Base-by-base conservation (phyloP, 2,888 invertebrate genomes). In the Apodemia hepburni region DNA sequence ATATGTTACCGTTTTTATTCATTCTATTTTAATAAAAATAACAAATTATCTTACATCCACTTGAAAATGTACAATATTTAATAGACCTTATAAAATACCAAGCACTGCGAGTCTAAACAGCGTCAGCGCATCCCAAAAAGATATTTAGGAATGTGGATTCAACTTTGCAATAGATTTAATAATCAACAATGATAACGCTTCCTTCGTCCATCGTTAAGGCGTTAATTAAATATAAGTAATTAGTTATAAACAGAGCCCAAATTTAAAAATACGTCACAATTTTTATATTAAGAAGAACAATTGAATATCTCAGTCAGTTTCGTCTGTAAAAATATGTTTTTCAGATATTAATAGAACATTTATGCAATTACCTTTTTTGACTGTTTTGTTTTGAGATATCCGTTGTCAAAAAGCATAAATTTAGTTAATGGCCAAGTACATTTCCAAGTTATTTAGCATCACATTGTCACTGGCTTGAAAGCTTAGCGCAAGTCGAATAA, bases 11-110 rank as follows among this genome's bases (percentile, higher is more conserved):
- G 89, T 87, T 89, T 89, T 89, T 89, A 89, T 87, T 84, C 79
- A 77, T 84, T 87, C 82, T 88, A 87, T 85, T 82, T 85, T 87
- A 87, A 86, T 90, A 89, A 90, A 89, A 90, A 88, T 90, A 90
- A 91, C 90, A 89, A 89, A 87, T 87, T 89, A 91, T 90, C 86
- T 90, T 90, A 91, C 88, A 90, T 85, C 79, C 88, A 87, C 85
- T 87, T 87, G 85, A 89, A 87, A 91, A 89, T 90, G 87, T 90
- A 90, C 90, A 85, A 81, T 87, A 85, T 83, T 82, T 84, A 81
- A 85, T 89, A 87, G 80, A 82, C 79, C 87, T 88, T 89, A 89
- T 78, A 87, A 85, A 85, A 85, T 87, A 89, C 79, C 73, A 77
- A 81, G 84, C 77, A 73, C 69, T 71, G 74, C 81, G 75, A 81